Evolutionary conservation across 1,140 invertebrate genomes (phyloP), one percentile per base, ranked within the genome.

Genomic region (Drosophila parabipectinata): DNA sequence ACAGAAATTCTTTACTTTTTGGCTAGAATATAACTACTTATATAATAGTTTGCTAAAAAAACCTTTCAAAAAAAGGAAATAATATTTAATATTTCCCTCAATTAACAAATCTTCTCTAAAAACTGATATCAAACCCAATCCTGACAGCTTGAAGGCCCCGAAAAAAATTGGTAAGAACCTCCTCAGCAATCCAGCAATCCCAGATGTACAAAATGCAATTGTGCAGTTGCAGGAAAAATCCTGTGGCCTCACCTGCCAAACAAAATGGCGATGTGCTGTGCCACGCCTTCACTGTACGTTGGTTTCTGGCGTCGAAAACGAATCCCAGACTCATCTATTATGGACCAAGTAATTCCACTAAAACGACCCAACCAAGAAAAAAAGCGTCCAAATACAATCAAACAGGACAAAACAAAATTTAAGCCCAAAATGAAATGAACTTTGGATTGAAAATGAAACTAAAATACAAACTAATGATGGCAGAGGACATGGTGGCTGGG

Each of bases 301-400:
- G 18, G 37, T 24, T 58, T 39, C 54, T 75, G 71, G 71, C 72
- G 72, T 75, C 61, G 55, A 59, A 58, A 68, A 74, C 61, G 72
- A 76, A 55, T 59, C 62, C 72, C 73, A 76, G 73, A 51, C 63
- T 67, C 74, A 87, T 87, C 54, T 76, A 88, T 87, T 87, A 87
- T 87, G 85, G 63, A 88, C 69, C 78, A 87, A 76, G 82, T 87
- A 87, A 87, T 87, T 87, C 83, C 78, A 68, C 82, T 87, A 87
- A 87, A 87, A 87, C 83, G 78, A 66, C 50, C 74, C 66, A 75
- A 66, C 55, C 67, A 66, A 48, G 37, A 73, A 72, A 63, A 56
- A 30, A 44, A 73, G 58, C 68, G 44, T 45, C 37, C 52, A 71
- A 71, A 71, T 21, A 57, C 64, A 71, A 71, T 71, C 67, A 71